Conservation (phyloP, 2,797 vertebrate species). For the Gallirallus australis region DNA sequence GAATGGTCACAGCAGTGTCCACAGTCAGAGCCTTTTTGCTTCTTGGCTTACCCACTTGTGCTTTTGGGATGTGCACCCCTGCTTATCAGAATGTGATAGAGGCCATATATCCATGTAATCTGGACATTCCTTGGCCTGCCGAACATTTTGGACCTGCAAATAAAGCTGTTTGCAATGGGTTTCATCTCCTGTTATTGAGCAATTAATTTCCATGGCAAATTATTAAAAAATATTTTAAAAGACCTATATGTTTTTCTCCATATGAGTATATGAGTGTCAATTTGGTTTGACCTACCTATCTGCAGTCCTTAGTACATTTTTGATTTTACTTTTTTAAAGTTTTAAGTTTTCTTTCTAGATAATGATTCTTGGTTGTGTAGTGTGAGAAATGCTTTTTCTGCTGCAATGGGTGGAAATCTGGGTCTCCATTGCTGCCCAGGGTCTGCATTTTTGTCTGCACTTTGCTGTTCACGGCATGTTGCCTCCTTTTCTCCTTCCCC, state of each 20-base stretch:
- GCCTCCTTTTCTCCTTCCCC: neutral
- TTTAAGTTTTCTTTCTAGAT: neutral
- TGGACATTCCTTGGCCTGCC: neutral
- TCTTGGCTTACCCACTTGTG: neutral
- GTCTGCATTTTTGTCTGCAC: neutral
- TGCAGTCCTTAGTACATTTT: neutral
- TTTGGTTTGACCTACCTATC: neutral
- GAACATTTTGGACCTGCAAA: neutral
- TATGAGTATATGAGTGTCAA: neutral
- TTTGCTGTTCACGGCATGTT: neutral
- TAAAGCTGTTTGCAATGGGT: neutral
- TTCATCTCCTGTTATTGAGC: neutral
- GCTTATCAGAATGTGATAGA: neutral
- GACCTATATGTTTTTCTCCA: neutral
- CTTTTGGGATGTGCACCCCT: neutral
- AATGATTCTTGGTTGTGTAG: neutral
- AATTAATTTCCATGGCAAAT: neutral
- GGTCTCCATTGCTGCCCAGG: neutral
- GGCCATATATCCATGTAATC: neutral
- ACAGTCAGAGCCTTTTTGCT: neutral
- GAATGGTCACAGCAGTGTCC: neutral
- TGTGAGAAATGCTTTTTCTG: neutral
- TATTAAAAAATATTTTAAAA: neutral
- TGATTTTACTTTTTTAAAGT: neutral
- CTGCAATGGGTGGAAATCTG: neutral